Percentiles rank a stretch among this genome's conserved stretches.
Evolutionary conservation across 2,888 invertebrate genomes (phyloP).

Genomic region (Apodemia mormo): DNA sequence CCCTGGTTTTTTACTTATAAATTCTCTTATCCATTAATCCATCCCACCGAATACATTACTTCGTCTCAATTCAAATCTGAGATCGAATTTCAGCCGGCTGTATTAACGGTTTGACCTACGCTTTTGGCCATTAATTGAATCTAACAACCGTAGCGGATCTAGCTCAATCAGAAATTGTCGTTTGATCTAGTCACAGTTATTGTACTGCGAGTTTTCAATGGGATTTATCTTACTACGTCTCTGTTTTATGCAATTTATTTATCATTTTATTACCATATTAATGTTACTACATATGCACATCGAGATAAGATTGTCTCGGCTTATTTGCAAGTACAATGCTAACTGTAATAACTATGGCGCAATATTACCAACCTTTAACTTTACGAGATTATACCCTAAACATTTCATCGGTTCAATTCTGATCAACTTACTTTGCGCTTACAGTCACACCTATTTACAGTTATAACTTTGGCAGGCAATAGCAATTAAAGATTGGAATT

Average conservation of each 20-base stretch:
- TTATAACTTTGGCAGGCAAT: too few relatives aligned
- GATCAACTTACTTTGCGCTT: too few relatives aligned
- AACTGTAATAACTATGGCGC: not conserved
- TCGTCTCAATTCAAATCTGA: not conserved
- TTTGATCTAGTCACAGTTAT: not conserved
- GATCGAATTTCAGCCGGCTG: too few relatives aligned
- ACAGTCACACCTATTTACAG: too few relatives aligned
- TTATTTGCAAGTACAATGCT: slow-evolving; percentile 5
- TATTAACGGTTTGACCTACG: not conserved
- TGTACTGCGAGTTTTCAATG: slow-evolving; percentile 4
- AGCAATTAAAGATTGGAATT: too few relatives aligned
- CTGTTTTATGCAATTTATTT: not conserved
- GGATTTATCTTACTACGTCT: not conserved
- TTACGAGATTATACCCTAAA: not conserved
- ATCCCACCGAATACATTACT: not conserved
- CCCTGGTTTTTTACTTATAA: too few relatives aligned
- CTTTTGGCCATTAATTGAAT: not conserved
- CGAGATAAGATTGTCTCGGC: slow-evolving; percentile 1
- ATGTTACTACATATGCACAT: not conserved
- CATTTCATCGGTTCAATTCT: too few relatives aligned
- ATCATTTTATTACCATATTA: slow-evolving; percentile 11
- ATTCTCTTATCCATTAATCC: too few relatives aligned
- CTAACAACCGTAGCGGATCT: not conserved
- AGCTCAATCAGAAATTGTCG: slow-evolving; percentile 1
- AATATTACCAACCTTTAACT: not conserved